These are phyloP conservation scores for Poeciliopsis retropinna DNA, from an alignment of 2,113 vertebrate species.

Conservation along the genomic window DNA sequence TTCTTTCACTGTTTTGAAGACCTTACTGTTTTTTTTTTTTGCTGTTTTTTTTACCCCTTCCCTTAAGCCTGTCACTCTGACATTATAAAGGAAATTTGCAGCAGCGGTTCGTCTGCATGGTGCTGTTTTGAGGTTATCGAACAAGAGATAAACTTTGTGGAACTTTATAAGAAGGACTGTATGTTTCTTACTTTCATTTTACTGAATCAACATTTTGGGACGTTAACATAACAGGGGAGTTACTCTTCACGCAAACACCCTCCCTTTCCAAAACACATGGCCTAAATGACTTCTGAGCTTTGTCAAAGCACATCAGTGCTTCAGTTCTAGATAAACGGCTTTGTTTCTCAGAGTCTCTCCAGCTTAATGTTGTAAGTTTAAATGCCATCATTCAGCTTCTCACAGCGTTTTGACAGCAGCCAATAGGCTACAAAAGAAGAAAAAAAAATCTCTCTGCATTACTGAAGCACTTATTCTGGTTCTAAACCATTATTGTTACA, in stretches of 20 bases:
- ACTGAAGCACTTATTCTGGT: slow-evolving; percentile 20
- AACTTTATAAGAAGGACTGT: background rate
- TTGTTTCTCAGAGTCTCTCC: background rate
- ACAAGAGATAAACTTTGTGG: background rate
- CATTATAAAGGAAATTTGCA: background rate
- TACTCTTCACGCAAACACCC: background rate
- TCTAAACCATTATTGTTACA: background rate
- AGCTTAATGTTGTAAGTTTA: background rate
- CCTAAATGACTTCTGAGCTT: background rate
- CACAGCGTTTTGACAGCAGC: background rate
- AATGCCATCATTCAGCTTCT: background rate
- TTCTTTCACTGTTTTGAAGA: slow-evolving; percentile 27
- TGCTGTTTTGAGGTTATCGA: too few relatives aligned
- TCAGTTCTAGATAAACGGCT: background rate
- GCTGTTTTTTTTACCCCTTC: background rate
- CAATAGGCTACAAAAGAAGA: background rate
- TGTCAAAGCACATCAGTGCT: background rate
- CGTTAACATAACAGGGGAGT: background rate
- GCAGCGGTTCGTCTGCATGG: background rate
- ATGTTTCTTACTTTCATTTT: background rate
- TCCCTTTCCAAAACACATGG: background rate
- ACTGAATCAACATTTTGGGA: background rate
- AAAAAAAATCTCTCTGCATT: background rate
- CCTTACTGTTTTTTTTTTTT: background rate
- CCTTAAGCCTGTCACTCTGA: background rate